Conservation (phyloP, 1,140 invertebrate genomes). For the Doryteuthis pealeii region DNA sequence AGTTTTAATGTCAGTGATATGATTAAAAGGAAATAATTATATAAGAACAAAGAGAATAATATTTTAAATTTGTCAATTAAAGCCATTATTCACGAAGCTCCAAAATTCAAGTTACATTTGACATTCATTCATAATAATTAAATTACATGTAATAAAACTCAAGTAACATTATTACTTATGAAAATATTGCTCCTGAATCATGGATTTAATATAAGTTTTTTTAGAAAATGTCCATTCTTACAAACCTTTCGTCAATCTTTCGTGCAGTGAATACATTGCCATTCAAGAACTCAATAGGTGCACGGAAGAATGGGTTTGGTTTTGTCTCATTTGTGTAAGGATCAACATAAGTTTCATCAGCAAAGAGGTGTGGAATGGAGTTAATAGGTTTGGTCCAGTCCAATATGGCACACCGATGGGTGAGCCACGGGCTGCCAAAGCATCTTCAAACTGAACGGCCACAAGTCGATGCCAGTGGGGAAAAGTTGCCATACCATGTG, state of each 20-base stretch:
- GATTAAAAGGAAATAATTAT: too few relatives aligned
- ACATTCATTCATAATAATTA: too few relatives aligned
- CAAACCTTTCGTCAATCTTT: slow-evolving; percentile 7
- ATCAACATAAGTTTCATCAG: slow-evolving; percentile 6
- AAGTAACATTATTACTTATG: too few relatives aligned
- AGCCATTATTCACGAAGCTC: too few relatives aligned
- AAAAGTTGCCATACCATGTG: slow-evolving; percentile 30
- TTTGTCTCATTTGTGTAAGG: not conserved
- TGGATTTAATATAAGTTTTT: too few relatives aligned
- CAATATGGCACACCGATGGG: slow-evolving; percentile 14
- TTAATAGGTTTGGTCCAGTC: slow-evolving; percentile 21
- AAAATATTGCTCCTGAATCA: too few relatives aligned
- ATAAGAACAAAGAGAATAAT: too few relatives aligned
- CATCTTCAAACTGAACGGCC: slow-evolving; percentile 17
- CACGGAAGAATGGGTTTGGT: slow-evolving; percentile 27
- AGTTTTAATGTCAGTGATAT: too few relatives aligned
- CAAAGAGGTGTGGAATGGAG: slow-evolving; percentile 18
- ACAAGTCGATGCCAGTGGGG: slow-evolving; percentile 31
- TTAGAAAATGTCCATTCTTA: too few relatives aligned
- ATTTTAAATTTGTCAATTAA: too few relatives aligned
- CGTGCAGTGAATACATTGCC: slow-evolving; percentile 13
- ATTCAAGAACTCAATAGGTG: slow-evolving; percentile 16
- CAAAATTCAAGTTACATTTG: too few relatives aligned
- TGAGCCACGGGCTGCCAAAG: not conserved
- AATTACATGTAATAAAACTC: too few relatives aligned